Percentiles rank a stretch among this genome's conserved stretches.
Evolutionary conservation across 2,888 invertebrate genomes (phyloP).

Genomic region (Caenorhabditis sp.): DNA sequence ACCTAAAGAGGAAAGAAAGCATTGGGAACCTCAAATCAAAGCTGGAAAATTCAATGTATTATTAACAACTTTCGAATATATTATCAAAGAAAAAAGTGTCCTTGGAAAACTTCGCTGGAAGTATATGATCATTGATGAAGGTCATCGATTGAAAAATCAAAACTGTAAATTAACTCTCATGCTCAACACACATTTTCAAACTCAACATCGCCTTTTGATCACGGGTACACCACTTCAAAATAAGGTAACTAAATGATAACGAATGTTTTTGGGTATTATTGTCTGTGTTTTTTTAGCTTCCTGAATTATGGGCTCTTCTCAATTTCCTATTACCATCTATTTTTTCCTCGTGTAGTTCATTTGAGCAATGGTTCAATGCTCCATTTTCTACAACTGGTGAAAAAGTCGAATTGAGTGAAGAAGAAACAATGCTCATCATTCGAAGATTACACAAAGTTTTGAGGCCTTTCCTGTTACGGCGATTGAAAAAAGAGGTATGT

Average conservation of each 20-base stretch:
- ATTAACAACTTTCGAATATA: slow-evolving; percentile 97
- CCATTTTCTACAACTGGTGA: slow-evolving; percentile 99
- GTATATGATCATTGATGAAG: slow-evolving; percentile 99
- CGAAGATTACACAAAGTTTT: slow-evolving; percentile 90
- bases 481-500: slow-evolving; percentile 87
- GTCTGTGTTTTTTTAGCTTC: slow-evolving; percentile 29
- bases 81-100: slow-evolving; percentile 94
- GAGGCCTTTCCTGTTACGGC: slow-evolving; percentile 91
- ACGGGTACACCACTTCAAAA: slow-evolving; percentile 74
- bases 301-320: slow-evolving; percentile 78
- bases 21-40: slow-evolving; percentile 46
- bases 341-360: slow-evolving; percentile 96
- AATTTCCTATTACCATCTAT: slow-evolving; percentile 97
- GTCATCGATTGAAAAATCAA: slow-evolving; percentile 99
- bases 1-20: slow-evolving; percentile 48
- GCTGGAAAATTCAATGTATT: slow-evolving; percentile 92
- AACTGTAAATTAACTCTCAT: slow-evolving; percentile 97
- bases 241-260: slow-evolving; percentile 12
- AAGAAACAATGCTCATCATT: slow-evolving; percentile 98
- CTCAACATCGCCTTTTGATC: slow-evolving; percentile 91
- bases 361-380: slow-evolving; percentile 99
- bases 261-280: not conserved
- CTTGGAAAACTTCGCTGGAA: slow-evolving; percentile 97
- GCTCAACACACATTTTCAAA: slow-evolving; percentile 88
- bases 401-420: slow-evolving; percentile 87